phyloP scores from a whole-genome alignment of 2,888 invertebrate species.

The Oligia latruncula region DNA sequence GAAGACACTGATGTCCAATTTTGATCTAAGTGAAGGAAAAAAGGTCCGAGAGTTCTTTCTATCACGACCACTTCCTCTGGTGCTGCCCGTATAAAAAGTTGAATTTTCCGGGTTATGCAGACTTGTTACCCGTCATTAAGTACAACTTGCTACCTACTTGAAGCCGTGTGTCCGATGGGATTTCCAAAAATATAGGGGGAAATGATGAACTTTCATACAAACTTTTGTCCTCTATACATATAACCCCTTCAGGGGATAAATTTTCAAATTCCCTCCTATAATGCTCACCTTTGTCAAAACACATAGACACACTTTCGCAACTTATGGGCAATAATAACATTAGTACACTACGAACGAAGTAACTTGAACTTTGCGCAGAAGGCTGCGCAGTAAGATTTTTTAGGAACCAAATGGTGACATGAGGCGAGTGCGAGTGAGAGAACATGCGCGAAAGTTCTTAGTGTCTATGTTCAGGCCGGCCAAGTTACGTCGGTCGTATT shows the following conservation, averaged over 20 bases:
- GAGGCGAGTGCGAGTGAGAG: too few relatives aligned
- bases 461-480: too few relatives aligned
- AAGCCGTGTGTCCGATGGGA: too few relatives aligned
- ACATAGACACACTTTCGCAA: background rate
- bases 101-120: background rate
- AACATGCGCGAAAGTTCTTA: too few relatives aligned
- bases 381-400: too few relatives aligned
- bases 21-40: background rate
- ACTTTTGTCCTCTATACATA: background rate
- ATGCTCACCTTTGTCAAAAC: too few relatives aligned
- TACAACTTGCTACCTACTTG: background rate
- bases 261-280: background rate
- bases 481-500: too few relatives aligned
- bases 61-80: too few relatives aligned
- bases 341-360: background rate
- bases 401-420: too few relatives aligned
- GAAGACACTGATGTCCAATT: background rate
- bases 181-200: too few relatives aligned
- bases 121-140: background rate
- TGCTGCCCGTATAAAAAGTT: background rate
- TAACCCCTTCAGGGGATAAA: background rate
- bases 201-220: background rate
- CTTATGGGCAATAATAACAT: background rate
- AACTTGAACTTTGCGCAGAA: too few relatives aligned
- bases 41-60: background rate